Conservation (phyloP, 2,797 vertebrate species). For the Geotrypetes seraphini region DNA sequence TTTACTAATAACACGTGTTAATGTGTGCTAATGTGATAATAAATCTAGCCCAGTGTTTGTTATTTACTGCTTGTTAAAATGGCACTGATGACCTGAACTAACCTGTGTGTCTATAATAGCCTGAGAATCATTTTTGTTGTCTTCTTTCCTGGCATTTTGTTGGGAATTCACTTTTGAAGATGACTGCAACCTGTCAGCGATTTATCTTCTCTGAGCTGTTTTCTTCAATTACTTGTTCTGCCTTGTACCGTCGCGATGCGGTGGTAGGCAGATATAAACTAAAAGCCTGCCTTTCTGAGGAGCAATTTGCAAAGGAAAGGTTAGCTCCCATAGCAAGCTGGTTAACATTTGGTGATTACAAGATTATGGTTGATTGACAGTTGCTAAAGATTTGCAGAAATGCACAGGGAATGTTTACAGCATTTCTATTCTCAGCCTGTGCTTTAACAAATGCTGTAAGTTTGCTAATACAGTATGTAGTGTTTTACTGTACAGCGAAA, state of each 20-base stretch:
- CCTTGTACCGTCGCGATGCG: conserved; percentile 10
- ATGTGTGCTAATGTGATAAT: too few species aligned
- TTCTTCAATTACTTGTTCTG: conserved; percentile 8
- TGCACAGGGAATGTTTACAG: too few species aligned
- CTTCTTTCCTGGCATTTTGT: background rate
- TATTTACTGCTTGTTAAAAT: conserved; percentile 21
- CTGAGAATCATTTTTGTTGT: background rate
- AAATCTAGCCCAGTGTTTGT: too few species aligned
- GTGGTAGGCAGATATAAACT: too few species aligned
- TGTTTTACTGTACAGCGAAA: too few species aligned
- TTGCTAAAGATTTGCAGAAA: too few species aligned
- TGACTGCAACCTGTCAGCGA: background rate
- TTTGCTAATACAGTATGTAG: too few species aligned
- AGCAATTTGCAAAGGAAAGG: conserved; percentile 29
- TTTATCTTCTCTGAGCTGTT: too few species aligned
- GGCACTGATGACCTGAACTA: background rate
- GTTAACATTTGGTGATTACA: conserved; percentile 5
- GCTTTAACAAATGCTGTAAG: too few species aligned
- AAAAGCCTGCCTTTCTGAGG: conserved; percentile 22
- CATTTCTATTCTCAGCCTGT: too few species aligned
- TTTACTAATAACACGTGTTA: too few species aligned
- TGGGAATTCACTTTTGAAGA: conserved; percentile 4
- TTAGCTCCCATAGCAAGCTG: conserved; percentile 21
- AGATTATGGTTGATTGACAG: conserved; percentile 1
- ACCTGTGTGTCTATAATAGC: conserved; percentile 2